phyloP scores from a whole-genome alignment of 1,140 invertebrate genomes.

The Drosophila ironensis region DNA sequence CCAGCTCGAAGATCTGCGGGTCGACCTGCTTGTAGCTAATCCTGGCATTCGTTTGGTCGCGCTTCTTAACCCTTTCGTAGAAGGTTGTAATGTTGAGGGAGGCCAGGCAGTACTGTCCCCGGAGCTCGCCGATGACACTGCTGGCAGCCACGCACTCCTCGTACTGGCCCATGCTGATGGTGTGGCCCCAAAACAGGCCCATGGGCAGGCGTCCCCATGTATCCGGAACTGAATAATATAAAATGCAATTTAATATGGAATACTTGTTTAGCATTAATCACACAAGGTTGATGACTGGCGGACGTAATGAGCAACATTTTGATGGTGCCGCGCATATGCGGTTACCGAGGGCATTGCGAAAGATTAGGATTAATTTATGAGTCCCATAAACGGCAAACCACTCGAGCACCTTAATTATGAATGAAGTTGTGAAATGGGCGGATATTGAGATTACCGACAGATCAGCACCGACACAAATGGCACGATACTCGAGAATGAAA shows the following conservation, averaged over 20 bases:
- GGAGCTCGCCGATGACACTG: conserved; percentile 40
- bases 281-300: no score
- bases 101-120: conserved; percentile 70
- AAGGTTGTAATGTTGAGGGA: conserved; percentile 59
- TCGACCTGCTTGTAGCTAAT: conserved; percentile 66
- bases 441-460: no score
- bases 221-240: conserved; percentile 60
- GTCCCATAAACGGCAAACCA: conserved; percentile 3
- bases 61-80: conserved; percentile 47
- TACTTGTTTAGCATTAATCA: no score
- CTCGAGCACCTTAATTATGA: background rate
- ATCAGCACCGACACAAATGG: no score
- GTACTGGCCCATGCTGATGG: conserved; percentile 73
- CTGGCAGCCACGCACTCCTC: conserved; percentile 73
- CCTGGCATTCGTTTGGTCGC: conserved; percentile 34
- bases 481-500: no score
- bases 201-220: conserved; percentile 74
- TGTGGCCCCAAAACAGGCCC: conserved; percentile 73
- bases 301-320: no score
- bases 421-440: no score
- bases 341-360: background rate
- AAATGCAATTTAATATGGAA: background rate
- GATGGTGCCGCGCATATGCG: no score
- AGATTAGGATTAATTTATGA: background rate
- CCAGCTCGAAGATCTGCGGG: conserved; percentile 66